A percentile compares a stretch with the other conserved stretches of the same genome.
phyloP scores from a whole-genome alignment of 2,888 invertebrate genomes.

The Scaptomyza flava region DNA sequence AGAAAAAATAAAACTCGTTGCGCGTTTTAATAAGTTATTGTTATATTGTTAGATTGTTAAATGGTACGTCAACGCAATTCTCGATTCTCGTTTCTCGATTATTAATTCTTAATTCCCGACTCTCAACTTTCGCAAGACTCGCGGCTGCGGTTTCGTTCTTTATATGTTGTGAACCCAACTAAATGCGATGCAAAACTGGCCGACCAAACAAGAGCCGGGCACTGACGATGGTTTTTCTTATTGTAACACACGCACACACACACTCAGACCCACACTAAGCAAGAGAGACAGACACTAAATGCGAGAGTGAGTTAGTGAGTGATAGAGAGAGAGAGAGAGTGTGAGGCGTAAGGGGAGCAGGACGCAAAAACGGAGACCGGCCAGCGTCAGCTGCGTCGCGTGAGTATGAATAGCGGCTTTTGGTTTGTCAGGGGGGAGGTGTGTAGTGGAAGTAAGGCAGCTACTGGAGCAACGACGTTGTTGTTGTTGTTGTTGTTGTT shows the following conservation, averaged over 20 bases:
- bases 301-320: slow-evolving; percentile 8
- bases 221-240: slow-evolving; percentile 67
- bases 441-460: slow-evolving; percentile 12
- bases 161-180: slow-evolving; percentile 82
- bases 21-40: slow-evolving; percentile 8
- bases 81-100: slow-evolving; percentile 37
- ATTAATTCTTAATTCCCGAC: slow-evolving; percentile 21
- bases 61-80: slow-evolving; percentile 28
- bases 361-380: slow-evolving; percentile 50
- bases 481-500: slow-evolving; percentile 21
- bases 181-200: slow-evolving; percentile 84
- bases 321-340: neutral
- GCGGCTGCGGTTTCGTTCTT: slow-evolving; percentile 70
- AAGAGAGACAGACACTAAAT: slow-evolving; percentile 3
- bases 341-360: slow-evolving; percentile 20
- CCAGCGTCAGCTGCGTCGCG: slow-evolving; percentile 67
- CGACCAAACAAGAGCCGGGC: slow-evolving; percentile 61
- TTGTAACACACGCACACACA: slow-evolving; percentile 59
- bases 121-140: slow-evolving; percentile 46
- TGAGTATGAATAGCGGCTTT: slow-evolving; percentile 43
- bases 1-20: slow-evolving; percentile 24
- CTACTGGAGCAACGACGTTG: slow-evolving; percentile 37
- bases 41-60: slow-evolving; percentile 38
- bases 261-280: slow-evolving; percentile 43
- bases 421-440: slow-evolving; percentile 3